phyloP scores from a whole-genome alignment of 2,797 vertebrate species.

The Takifugu ocellatus region DNA sequence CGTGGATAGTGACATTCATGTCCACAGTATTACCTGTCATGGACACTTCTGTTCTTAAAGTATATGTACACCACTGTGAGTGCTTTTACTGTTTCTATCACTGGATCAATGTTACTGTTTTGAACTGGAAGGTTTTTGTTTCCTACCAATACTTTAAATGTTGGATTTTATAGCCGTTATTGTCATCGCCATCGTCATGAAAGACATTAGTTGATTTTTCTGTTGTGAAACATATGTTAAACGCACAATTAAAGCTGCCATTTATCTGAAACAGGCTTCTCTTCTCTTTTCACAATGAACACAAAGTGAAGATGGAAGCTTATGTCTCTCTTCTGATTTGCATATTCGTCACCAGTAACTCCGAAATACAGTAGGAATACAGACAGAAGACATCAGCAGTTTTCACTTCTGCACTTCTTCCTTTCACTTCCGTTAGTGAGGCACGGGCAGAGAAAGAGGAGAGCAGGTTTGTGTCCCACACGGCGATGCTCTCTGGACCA shows the following conservation, averaged over 20 bases:
- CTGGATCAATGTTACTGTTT: constrained; percentile 35
- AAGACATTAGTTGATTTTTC: constrained; percentile 19
- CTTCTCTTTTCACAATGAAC: background rate
- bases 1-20: constrained; percentile 28
- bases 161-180: constrained; percentile 32
- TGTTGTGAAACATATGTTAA: constrained; percentile 14
- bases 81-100: constrained; percentile 15
- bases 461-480: constrained; percentile 4
- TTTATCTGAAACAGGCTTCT: background rate
- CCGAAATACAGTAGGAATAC: constrained; percentile 23
- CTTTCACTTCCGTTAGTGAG: constrained; percentile 51
- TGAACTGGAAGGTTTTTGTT: constrained; percentile 16
- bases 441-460: constrained; percentile 16
- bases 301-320: too few species aligned
- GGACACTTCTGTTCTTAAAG: constrained; percentile 2
- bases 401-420: constrained; percentile 75
- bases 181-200: constrained; percentile 1
- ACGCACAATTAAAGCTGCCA: constrained; percentile 15
- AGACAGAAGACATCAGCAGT: constrained; percentile 52
- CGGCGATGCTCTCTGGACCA: constrained; percentile 6
- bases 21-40: constrained; percentile 23
- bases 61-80: too few species aligned
- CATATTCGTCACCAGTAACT: too few species aligned
- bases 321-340: too few species aligned
- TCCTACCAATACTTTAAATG: constrained; percentile 5